A percentile compares a stretch with the other conserved stretches of the same genome.
Evolutionary conservation across 1,140 invertebrate genomes (phyloP).

Genomic region (Meloidogyne exigua): DNA sequence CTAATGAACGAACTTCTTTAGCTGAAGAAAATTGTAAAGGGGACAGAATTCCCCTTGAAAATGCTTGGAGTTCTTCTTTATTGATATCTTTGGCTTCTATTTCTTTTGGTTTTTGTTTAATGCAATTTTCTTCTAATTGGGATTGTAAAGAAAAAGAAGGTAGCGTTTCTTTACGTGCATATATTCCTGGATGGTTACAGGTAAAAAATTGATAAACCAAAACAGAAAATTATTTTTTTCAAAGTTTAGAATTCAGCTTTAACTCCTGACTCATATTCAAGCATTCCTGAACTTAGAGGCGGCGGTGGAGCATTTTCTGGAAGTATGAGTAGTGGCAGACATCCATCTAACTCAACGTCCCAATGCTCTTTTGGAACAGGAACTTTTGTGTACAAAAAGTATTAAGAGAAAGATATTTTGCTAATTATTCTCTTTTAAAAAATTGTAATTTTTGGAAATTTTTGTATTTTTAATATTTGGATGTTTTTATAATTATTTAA

Average conservation of each 20-base stretch:
- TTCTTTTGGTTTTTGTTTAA: conserved; percentile 7
- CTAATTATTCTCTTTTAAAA: neutral
- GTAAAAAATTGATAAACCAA: neutral
- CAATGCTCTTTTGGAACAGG: conserved; percentile 12
- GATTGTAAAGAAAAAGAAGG: neutral
- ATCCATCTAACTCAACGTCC: conserved; percentile 1
- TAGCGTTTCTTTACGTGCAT: conserved; percentile 16
- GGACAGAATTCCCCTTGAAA: conserved; percentile 3
- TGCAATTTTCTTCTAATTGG: neutral
- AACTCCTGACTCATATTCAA: conserved; percentile 10
- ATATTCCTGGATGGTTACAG: conserved; percentile 15
- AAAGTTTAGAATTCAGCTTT: conserved; percentile 4
- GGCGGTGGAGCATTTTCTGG: neutral
- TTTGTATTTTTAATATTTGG: neutral
- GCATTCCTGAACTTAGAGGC: conserved; percentile 8
- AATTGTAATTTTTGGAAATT: neutral
- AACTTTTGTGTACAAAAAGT: conserved; percentile 18
- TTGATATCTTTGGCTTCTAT: neutral
- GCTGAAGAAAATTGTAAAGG: neutral
- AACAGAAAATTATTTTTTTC: neutral
- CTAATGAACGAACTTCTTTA: conserved; percentile 3
- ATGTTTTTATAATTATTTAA: neutral
- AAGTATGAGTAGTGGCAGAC: neutral
- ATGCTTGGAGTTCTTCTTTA: neutral
- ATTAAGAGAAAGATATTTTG: neutral